phyloP scores from a whole-genome alignment of 2,888 invertebrate genomes.

The Camptogramma bilineatum region DNA sequence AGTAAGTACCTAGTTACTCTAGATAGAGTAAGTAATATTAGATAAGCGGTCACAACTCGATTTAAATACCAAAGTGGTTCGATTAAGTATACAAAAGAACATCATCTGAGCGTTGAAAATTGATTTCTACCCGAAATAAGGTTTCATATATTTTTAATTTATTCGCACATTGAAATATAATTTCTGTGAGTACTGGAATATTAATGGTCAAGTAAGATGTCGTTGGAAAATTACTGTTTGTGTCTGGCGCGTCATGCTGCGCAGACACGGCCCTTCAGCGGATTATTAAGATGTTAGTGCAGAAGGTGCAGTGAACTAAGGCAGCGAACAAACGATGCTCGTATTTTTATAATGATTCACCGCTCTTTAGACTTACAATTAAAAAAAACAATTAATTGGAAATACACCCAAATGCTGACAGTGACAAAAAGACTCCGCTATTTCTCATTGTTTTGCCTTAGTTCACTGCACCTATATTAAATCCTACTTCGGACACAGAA shows the following conservation, averaged over 20 bases:
- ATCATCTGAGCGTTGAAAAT: slow-evolving; percentile 43
- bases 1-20: no score
- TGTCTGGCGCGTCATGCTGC: slow-evolving; percentile 77
- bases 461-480: no score
- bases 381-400: no score
- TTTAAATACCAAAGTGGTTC: background rate
- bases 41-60: no score
- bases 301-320: slow-evolving; percentile 33
- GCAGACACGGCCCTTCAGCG: slow-evolving; percentile 74
- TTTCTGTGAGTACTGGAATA: slow-evolving; percentile 56
- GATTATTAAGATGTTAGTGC: slow-evolving; percentile 79
- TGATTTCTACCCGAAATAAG: slow-evolving; percentile 49
- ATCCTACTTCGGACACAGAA: no score
- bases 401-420: no score
- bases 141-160: slow-evolving; percentile 51
- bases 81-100: slow-evolving; percentile 34
- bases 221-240: slow-evolving; percentile 75
- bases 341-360: background rate
- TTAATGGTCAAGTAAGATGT: slow-evolving; percentile 71
- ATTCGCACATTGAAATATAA: slow-evolving; percentile 61
- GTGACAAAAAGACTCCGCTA: no score
- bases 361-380: background rate
- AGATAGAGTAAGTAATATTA: no score
- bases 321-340: slow-evolving; percentile 2
- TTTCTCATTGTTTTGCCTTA: no score